A percentile compares a stretch with the other conserved stretches of the same genome.
These are phyloP conservation scores for Phoronis australis DNA, from an alignment of 2,888 invertebrate genomes.

Conservation along the genomic window DNA sequence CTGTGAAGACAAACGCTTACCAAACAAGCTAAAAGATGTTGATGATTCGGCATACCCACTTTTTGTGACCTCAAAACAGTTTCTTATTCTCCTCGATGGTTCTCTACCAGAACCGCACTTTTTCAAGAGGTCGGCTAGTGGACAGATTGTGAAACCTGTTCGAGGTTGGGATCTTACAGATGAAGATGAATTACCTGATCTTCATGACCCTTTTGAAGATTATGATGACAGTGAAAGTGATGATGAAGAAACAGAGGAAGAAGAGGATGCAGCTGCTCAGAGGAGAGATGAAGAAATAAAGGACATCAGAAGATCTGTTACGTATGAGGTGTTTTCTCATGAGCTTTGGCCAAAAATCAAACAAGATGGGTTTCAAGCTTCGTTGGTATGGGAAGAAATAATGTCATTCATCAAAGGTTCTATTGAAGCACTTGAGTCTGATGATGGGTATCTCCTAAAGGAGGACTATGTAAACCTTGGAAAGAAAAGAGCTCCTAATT, in stretches of 20 bases:
- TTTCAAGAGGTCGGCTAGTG: slow-evolving; percentile 30
- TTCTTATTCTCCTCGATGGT: slow-evolving; percentile 37
- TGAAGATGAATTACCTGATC: slow-evolving; percentile 21
- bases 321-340: slow-evolving; percentile 3
- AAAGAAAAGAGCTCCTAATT: slow-evolving; percentile 30
- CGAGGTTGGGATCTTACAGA: no score
- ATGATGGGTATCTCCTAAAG: slow-evolving; percentile 17
- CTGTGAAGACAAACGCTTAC: slow-evolving; percentile 15
- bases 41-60: slow-evolving; percentile 22
- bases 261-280: not conserved
- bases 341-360: slow-evolving; percentile 8
- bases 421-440: slow-evolving; percentile 26
- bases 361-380: slow-evolving; percentile 24
- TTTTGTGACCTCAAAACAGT: slow-evolving; percentile 34
- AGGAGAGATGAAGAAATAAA: slow-evolving; percentile 16
- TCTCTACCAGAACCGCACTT: slow-evolving; percentile 29
- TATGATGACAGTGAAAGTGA: slow-evolving; percentile 16
- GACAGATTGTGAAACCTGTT: slow-evolving; percentile 19
- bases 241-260: slow-evolving; percentile 7
- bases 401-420: slow-evolving; percentile 40
- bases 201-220: slow-evolving; percentile 17
- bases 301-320: slow-evolving; percentile 7
- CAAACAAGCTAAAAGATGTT: slow-evolving; percentile 21
- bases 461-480: slow-evolving; percentile 28
- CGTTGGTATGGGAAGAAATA: slow-evolving; percentile 41